Evolutionary conservation across 1,140 invertebrate genomes (phyloP).

Genomic region (Euura lappo): DNA sequence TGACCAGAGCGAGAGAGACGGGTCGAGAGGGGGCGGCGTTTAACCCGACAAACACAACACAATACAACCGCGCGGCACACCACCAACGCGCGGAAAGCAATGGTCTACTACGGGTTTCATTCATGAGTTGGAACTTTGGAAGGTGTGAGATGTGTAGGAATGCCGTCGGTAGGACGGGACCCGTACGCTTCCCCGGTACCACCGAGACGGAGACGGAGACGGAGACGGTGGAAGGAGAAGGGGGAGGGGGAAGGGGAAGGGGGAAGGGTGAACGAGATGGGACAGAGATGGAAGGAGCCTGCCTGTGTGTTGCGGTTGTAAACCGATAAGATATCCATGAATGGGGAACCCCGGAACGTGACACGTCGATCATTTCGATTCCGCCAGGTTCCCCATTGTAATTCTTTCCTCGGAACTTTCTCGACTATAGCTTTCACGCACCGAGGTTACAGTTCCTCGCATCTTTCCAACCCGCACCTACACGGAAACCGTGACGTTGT

Average conservation of each 20-base stretch:
- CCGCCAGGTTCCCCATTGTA: too few relatives aligned
- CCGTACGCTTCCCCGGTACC: slow-evolving; percentile 8
- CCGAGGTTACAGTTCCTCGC: too few relatives aligned
- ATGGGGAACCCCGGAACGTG: slow-evolving; percentile 30
- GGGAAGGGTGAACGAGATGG: slow-evolving; percentile 24
- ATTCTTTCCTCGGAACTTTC: too few relatives aligned
- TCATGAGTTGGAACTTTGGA: slow-evolving; percentile 41
- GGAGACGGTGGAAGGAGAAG: slow-evolving; percentile 25
- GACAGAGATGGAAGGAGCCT: slow-evolving; percentile 8
- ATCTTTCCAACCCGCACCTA: slow-evolving; percentile 20
- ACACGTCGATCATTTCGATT: neutral
- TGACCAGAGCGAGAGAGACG: slow-evolving; percentile 10
- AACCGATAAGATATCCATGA: slow-evolving; percentile 46
- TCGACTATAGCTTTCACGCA: too few relatives aligned
- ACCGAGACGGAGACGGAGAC: neutral
- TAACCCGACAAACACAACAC: slow-evolving; percentile 39
- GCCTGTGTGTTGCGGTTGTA: slow-evolving; percentile 23
- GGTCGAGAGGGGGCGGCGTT: slow-evolving; percentile 29
- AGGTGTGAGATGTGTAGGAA: slow-evolving; percentile 31
- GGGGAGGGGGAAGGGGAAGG: slow-evolving; percentile 16
- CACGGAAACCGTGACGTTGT: slow-evolving; percentile 37
- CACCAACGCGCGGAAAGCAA: slow-evolving; percentile 40
- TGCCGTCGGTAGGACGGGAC: slow-evolving; percentile 1
- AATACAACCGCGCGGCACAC: slow-evolving; percentile 28
- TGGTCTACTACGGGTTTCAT: slow-evolving; percentile 39